Percentiles rank a stretch among this genome's conserved stretches.
Evolutionary conservation across 2,888 invertebrate genomes (phyloP).

Genomic region (Halictus ligatus): DNA sequence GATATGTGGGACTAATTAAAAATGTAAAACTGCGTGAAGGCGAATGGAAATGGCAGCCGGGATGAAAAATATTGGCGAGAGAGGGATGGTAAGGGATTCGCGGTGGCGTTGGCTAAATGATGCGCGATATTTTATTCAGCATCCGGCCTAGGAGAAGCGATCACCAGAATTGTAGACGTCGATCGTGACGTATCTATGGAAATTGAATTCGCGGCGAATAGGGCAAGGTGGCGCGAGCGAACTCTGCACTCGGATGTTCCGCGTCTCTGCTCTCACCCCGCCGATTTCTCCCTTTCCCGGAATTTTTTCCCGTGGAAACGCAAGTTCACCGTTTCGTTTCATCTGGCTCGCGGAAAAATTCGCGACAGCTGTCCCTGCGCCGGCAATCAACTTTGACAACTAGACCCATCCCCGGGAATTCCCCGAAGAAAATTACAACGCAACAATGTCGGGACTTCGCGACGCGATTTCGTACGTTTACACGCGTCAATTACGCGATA

Average conservation of each 20-base stretch:
- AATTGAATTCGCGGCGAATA: slow-evolving; percentile 65
- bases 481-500: neutral
- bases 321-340: slow-evolving; percentile 7
- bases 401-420: neutral
- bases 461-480: neutral
- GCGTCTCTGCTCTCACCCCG: neutral
- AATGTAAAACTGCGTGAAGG: neutral
- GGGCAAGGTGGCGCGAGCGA: slow-evolving; percentile 33
- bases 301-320: neutral
- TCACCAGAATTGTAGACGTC: slow-evolving; percentile 66
- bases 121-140: slow-evolving; percentile 69
- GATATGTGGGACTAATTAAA: neutral
- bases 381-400: neutral
- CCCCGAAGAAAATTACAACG: neutral
- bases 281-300: neutral
- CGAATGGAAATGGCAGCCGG: neutral
- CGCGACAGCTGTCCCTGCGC: neutral
- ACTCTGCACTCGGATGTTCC: neutral
- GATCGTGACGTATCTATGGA: slow-evolving; percentile 68
- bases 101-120: slow-evolving; percentile 48
- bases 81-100: neutral
- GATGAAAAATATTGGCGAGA: neutral
- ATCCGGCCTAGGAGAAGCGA: slow-evolving; percentile 56
- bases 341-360: neutral
- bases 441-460: neutral